These are phyloP conservation scores for Agrotis exclamationis DNA, from an alignment of 2,888 invertebrate species.

Conservation along the genomic window DNA sequence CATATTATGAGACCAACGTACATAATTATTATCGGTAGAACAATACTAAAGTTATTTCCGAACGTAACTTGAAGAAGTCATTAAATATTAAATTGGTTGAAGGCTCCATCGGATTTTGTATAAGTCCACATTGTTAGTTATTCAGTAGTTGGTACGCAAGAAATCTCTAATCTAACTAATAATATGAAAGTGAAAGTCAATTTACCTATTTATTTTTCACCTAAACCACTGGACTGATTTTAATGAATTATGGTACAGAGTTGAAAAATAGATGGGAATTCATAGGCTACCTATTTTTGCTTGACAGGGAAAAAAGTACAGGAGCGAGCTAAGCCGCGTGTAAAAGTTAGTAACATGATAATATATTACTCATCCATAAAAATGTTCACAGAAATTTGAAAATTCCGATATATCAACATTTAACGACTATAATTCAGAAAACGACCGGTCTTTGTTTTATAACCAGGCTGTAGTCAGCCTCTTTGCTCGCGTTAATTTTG, in stretches of 20 bases:
- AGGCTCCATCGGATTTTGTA: conserved; percentile 7
- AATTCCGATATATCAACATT: conserved; percentile 15
- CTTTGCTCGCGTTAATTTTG: too few relatives aligned
- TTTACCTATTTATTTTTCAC: too few relatives aligned
- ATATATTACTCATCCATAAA: not conserved
- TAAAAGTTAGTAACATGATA: not conserved
- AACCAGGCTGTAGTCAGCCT: too few relatives aligned
- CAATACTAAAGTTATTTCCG: conserved; percentile 15
- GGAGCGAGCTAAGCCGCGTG: too few relatives aligned
- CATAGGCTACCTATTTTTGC: too few relatives aligned
- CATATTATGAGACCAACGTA: too few relatives aligned
- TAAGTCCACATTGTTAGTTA: conserved; percentile 19
- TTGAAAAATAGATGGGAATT: too few relatives aligned
- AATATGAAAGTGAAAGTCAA: not conserved
- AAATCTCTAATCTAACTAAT: too few relatives aligned
- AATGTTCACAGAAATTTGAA: not conserved
- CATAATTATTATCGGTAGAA: not conserved
- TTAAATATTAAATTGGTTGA: conserved; percentile 42
- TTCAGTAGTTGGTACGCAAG: conserved; percentile 5
- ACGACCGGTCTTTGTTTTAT: not conserved
- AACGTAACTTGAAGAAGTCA: not conserved
- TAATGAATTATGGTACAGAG: too few relatives aligned
- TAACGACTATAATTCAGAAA: not conserved
- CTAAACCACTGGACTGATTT: too few relatives aligned
- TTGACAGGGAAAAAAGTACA: too few relatives aligned